phyloP scores from a whole-genome alignment of 2,888 invertebrate species.

The Aspidiotus rigidus region DNA sequence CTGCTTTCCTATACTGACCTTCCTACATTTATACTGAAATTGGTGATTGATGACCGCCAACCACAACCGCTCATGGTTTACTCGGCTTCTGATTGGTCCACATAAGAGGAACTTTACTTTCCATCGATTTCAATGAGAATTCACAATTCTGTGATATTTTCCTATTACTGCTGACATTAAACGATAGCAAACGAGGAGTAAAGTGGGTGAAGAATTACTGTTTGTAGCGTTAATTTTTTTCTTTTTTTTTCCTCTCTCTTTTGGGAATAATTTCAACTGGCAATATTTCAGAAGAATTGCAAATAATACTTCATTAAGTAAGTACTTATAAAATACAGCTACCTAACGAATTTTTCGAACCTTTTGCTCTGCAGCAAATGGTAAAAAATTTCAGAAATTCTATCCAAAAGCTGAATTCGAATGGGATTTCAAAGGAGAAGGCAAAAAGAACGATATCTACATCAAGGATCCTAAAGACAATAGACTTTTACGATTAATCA shows the following conservation, averaged over 20 bases:
- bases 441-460: constrained; percentile 20
- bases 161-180: too few relatives aligned
- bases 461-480: constrained; percentile 28
- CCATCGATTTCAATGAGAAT: too few relatives aligned
- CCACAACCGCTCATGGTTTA: too few relatives aligned
- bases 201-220: background rate
- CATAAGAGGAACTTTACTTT: too few relatives aligned
- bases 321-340: background rate
- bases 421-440: constrained; percentile 29
- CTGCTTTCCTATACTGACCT: too few relatives aligned
- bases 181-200: too few relatives aligned
- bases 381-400: constrained; percentile 28
- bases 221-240: background rate
- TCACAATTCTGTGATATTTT: too few relatives aligned
- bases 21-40: too few relatives aligned
- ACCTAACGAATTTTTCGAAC: background rate
- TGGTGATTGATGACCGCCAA: too few relatives aligned
- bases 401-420: constrained; percentile 25
- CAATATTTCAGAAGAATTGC: background rate
- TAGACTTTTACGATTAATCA: constrained; percentile 23
- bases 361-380: constrained; percentile 8
- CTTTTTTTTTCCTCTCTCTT: background rate
- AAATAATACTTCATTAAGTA: background rate
- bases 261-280: background rate
- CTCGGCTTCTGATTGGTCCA: too few relatives aligned